phyloP scores from a whole-genome alignment of 2,797 vertebrate species.

The Artibeus lituratus region DNA sequence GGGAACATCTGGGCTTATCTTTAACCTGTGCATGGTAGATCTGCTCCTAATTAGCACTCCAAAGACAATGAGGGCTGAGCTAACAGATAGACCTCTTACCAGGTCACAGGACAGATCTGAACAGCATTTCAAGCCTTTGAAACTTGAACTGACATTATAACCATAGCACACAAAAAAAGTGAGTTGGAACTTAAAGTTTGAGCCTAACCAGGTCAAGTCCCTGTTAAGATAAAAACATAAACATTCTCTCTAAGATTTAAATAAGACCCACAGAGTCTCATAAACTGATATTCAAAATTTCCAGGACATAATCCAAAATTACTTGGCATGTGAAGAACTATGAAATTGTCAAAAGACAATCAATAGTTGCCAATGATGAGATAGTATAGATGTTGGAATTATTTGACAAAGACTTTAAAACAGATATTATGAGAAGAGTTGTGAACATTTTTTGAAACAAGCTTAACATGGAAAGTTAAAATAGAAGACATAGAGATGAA shows the following conservation, averaged over 20 bases:
- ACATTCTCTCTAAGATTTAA: neutral
- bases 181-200: neutral
- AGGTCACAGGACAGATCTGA: neutral
- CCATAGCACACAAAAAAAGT: constrained; percentile 4
- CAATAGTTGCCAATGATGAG: neutral
- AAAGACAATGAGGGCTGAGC: neutral
- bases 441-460: neutral
- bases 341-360: neutral
- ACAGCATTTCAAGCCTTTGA: neutral
- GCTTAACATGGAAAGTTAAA: neutral
- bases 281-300: neutral
- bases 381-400: neutral
- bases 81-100: neutral
- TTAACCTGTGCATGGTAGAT: neutral
- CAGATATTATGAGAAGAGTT: neutral
- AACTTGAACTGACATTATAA: neutral
- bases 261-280: neutral
- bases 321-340: neutral
- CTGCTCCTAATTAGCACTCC: neutral
- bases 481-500: constrained; percentile 6
- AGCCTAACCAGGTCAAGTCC: neutral
- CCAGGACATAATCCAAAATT: neutral
- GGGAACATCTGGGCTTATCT: neutral
- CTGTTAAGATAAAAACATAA: neutral
- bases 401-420: constrained; percentile 5